Conservation (phyloP, 2,113 vertebrate species). For the Clarias macrocephalus region DNA sequence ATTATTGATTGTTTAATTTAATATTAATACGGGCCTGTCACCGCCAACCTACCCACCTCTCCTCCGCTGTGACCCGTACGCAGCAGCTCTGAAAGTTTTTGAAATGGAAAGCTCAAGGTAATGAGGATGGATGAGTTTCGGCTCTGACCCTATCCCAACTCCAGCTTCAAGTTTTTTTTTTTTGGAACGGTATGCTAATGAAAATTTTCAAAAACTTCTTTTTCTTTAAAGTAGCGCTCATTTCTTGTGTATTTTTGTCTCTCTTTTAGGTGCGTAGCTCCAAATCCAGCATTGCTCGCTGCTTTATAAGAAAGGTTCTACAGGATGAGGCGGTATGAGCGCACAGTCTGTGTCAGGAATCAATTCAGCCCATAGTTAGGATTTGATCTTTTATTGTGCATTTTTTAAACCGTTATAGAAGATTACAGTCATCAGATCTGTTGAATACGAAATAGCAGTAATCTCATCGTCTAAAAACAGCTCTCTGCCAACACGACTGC, state of each 20-base stretch:
- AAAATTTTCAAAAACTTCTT: not conserved
- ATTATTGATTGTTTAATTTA: conserved; percentile 44
- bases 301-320: too few relatives aligned
- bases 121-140: not conserved
- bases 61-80: too few relatives aligned
- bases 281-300: not conserved
- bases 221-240: too few relatives aligned
- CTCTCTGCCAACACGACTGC: not conserved
- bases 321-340: too few relatives aligned
- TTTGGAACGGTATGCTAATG: not conserved
- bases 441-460: not conserved
- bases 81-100: not conserved
- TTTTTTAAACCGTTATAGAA: not conserved
- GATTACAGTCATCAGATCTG: not conserved
- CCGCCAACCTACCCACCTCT: too few relatives aligned
- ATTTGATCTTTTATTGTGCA: too few relatives aligned
- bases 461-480: not conserved
- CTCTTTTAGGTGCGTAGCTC: not conserved
- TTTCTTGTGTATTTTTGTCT: not conserved
- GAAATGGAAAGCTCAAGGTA: not conserved
- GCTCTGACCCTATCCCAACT: not conserved
- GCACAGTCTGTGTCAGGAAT: too few relatives aligned
- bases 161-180: not conserved
- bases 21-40: conserved; percentile 33
- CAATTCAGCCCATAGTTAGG: too few relatives aligned